A percentile compares a stretch with the other conserved stretches of the same genome.
Conservation (phyloP, 1,140 invertebrate genomes). For the Patella vulgata region DNA sequence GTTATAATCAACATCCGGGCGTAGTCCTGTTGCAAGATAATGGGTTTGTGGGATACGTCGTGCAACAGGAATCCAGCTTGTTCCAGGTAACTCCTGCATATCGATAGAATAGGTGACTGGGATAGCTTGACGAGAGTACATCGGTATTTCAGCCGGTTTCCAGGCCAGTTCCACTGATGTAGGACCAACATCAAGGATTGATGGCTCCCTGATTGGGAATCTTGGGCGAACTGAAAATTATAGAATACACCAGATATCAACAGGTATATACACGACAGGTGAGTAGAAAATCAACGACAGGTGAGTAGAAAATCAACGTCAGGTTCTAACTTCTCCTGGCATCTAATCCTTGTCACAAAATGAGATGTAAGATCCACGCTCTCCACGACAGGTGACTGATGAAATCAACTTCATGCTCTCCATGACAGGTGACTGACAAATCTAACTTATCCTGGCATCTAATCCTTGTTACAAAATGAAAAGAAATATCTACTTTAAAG, state of each 20-base stretch:
- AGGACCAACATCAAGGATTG: slow-evolving; percentile 37
- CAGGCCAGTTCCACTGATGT: slow-evolving; percentile 53
- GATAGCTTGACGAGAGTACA: slow-evolving; percentile 37
- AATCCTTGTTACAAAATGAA: no score
- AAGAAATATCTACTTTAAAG: no score
- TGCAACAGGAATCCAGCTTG: slow-evolving; percentile 52
- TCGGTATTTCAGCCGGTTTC: slow-evolving; percentile 53
- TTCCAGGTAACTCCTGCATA: slow-evolving; percentile 52
- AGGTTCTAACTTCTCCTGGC: no score
- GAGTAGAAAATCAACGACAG: no score
- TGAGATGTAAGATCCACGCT: no score
- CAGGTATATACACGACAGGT: neutral
- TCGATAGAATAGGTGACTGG: slow-evolving; percentile 58
- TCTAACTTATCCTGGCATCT: no score
- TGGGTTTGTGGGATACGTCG: slow-evolving; percentile 48
- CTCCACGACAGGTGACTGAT: no score
- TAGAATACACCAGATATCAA: neutral
- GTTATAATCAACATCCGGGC: slow-evolving; percentile 79
- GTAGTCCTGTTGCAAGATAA: slow-evolving; percentile 51
- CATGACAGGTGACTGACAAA: no score
- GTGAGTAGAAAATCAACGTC: no score
- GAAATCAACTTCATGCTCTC: no score
- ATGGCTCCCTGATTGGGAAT: slow-evolving; percentile 42
- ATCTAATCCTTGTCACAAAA: no score
- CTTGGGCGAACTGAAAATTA: slow-evolving; percentile 49